Conservation (phyloP, 2,113 vertebrate genomes). For the Zosterops hypoxanthus region DNA sequence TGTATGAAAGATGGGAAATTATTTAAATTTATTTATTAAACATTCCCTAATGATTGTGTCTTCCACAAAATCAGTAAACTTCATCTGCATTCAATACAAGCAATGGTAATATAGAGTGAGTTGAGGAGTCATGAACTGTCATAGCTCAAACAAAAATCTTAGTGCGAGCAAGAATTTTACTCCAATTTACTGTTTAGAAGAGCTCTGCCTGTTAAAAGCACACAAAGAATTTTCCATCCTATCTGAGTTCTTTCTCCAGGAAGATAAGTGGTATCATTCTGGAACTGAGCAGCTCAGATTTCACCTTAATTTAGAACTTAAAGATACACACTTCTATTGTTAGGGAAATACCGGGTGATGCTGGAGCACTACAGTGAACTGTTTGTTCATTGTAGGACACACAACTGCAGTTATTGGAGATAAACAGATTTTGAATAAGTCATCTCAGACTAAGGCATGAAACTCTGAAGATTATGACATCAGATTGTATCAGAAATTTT, state of each 20-base stretch:
- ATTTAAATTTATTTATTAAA: background rate
- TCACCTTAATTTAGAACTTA: background rate
- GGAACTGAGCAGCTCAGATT: background rate
- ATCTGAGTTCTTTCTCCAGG: background rate
- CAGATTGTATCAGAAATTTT: background rate
- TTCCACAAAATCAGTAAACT: background rate
- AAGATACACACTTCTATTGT: background rate
- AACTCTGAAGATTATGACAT: background rate
- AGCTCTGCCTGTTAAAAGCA: background rate
- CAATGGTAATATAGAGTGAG: background rate
- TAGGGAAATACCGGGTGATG: constrained; percentile 24
- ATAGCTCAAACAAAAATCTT: background rate
- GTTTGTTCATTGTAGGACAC: constrained; percentile 31
- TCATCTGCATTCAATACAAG: background rate
- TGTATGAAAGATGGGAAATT: background rate
- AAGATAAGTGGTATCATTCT: background rate
- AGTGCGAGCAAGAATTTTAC: background rate
- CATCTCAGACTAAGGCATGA: background rate
- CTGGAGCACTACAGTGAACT: constrained; percentile 21
- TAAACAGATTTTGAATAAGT: constrained; percentile 30
- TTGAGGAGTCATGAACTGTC: background rate
- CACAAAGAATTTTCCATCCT: background rate
- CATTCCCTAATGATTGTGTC: background rate
- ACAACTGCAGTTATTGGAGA: background rate
- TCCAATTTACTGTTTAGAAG: background rate